Percentiles rank a stretch among this genome's conserved stretches.
Conservation (phyloP, 2,113 vertebrate genomes). For the Lophius piscatorius region DNA sequence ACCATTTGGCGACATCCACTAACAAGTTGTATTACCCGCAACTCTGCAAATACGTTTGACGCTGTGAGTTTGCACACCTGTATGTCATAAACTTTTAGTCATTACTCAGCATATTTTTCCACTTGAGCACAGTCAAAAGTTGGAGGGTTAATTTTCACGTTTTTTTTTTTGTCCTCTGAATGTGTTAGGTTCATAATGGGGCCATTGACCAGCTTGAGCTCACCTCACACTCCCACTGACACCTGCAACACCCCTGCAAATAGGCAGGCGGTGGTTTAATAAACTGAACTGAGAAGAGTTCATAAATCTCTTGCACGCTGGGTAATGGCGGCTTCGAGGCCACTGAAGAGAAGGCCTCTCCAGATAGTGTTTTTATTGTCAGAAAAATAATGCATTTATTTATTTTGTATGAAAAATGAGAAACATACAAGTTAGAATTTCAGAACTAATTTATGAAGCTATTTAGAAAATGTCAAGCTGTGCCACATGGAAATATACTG, state of each 20-base stretch:
- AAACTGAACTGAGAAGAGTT: constrained; percentile 63
- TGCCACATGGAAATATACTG: background rate
- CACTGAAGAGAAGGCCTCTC: constrained; percentile 2
- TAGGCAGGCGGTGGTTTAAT: constrained; percentile 76
- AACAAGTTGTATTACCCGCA: background rate
- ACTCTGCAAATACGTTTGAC: background rate
- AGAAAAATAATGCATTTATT: background rate
- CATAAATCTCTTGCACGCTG: constrained; percentile 74
- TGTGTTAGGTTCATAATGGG: constrained; percentile 67
- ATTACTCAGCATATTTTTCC: background rate
- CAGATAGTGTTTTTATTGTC: no score
- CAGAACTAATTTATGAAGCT: constrained; percentile 7
- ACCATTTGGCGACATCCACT: background rate
- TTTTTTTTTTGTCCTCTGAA: constrained; percentile 29
- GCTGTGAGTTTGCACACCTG: background rate
- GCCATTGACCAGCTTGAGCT: constrained; percentile 66
- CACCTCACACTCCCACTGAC: constrained; percentile 74
- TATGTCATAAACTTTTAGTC: no score
- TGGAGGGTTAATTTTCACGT: constrained; percentile 25
- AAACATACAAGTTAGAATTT: background rate
- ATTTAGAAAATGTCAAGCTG: constrained; percentile 1
- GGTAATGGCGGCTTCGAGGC: constrained; percentile 60
- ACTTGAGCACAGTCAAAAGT: constrained; percentile 1
- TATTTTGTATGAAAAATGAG: background rate
- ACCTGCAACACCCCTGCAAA: constrained; percentile 76